Conservation (phyloP, 2,888 invertebrate species). For the Zaprionus bogoriensis region DNA sequence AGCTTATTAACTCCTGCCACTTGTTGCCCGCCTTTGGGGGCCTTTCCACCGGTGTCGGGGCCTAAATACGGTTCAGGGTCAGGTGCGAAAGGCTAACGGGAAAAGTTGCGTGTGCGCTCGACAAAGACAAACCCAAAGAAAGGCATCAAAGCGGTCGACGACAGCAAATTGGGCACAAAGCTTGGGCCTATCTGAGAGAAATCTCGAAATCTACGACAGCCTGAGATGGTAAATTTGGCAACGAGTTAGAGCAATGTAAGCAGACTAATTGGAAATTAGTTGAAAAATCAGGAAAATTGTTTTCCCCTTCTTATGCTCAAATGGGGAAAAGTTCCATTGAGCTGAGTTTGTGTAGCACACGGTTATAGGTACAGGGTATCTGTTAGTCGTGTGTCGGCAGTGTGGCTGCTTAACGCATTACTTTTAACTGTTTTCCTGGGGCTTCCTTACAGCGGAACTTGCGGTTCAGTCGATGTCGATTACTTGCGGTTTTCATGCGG, state of each 20-base stretch:
- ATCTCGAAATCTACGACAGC: background rate
- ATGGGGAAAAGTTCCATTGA: too few relatives aligned
- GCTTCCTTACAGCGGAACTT: background rate
- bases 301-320: too few relatives aligned
- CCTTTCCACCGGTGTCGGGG: too few relatives aligned
- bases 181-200: background rate
- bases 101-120: slow-evolving; percentile 9
- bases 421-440: too few relatives aligned
- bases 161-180: background rate
- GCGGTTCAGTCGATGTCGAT: background rate
- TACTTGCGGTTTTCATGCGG: background rate
- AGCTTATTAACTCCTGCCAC: slow-evolving; percentile 60
- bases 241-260: background rate
- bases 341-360: too few relatives aligned
- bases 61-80: too few relatives aligned
- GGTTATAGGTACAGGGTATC: background rate
- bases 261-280: background rate
- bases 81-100: background rate
- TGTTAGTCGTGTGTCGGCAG: too few relatives aligned
- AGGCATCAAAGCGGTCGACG: too few relatives aligned
- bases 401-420: background rate
- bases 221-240: background rate
- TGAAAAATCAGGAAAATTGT: background rate
- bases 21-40: slow-evolving; percentile 24
- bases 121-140: too few relatives aligned